Conservation (phyloP, 2,888 invertebrate genomes). For the Cordilura impudica region DNA sequence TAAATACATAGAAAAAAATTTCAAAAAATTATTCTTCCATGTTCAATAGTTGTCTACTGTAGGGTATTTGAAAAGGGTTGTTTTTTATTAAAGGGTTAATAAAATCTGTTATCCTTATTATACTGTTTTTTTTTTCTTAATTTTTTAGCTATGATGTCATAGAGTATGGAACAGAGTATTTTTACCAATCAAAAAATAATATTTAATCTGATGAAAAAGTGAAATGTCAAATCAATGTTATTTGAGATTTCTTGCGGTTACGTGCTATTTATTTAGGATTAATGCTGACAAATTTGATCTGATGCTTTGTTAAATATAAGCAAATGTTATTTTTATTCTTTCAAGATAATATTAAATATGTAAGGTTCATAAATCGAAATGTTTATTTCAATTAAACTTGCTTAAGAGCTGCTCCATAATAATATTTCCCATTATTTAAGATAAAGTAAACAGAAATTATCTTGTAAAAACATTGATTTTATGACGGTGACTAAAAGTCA, state of each 20-base stretch:
- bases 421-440: constrained; percentile 11
- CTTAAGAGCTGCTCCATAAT: no score
- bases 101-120: constrained; percentile 30
- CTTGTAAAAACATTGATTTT: constrained; percentile 10
- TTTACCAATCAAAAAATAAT: background rate
- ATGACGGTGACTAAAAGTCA: constrained; percentile 31
- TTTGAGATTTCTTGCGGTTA: constrained; percentile 51
- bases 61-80: constrained; percentile 27
- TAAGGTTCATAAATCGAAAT: background rate
- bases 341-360: background rate
- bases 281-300: constrained; percentile 55
- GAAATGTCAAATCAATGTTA: constrained; percentile 73
- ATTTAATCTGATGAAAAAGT: background rate
- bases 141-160: constrained; percentile 53
- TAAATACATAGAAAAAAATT: no score
- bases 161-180: constrained; percentile 17
- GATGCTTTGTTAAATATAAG: constrained; percentile 38
- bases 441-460: constrained; percentile 22
- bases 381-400: background rate
- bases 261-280: constrained; percentile 60
- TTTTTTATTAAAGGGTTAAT: constrained; percentile 42
- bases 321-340: background rate
- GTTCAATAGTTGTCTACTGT: no score
- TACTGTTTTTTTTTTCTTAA: background rate
- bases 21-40: no score